Conservation (phyloP, 2,888 invertebrate species). For the Hypselothyrea guttata region DNA sequence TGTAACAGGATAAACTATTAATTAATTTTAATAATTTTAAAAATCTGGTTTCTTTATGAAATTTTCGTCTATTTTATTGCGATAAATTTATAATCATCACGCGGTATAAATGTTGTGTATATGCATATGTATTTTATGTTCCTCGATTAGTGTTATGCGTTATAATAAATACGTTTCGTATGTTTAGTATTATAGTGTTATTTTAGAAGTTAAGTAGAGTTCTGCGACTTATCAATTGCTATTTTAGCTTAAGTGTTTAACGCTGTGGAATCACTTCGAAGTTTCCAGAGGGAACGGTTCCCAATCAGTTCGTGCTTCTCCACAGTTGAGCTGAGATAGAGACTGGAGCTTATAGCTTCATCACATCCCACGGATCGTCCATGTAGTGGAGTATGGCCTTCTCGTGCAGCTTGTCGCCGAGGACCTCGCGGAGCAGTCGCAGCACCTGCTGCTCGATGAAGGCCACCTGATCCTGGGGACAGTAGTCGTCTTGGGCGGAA, state of each 20-base stretch:
- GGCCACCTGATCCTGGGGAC: slow-evolving; percentile 92
- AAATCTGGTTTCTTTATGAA: neutral
- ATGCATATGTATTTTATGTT: slow-evolving; percentile 41
- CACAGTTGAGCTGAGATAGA: too few species aligned
- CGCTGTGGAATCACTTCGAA: slow-evolving; percentile 59
- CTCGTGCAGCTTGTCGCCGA: slow-evolving; percentile 75
- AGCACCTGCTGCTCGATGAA: slow-evolving; percentile 88
- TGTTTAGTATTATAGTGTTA: slow-evolving; percentile 46
- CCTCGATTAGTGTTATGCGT: slow-evolving; percentile 18
- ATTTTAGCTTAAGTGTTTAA: slow-evolving; percentile 32
- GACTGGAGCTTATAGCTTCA: slow-evolving; percentile 77
- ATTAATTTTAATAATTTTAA: too few species aligned
- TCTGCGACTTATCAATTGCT: neutral
- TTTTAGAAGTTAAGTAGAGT: slow-evolving; percentile 39
- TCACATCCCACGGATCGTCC: slow-evolving; percentile 81
- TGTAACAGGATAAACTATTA: too few species aligned
- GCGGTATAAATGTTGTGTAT: slow-evolving; percentile 25
- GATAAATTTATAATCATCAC: slow-evolving; percentile 53
- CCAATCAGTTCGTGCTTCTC: slow-evolving; percentile 16
- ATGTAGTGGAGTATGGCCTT: slow-evolving; percentile 80
- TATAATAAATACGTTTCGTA: slow-evolving; percentile 68
- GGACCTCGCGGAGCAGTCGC: slow-evolving; percentile 83
- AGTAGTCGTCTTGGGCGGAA: slow-evolving; percentile 94
- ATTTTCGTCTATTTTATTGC: slow-evolving; percentile 43
- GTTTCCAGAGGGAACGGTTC: neutral